A percentile compares a stretch with the other conserved stretches of the same genome.
Evolutionary conservation across 2,113 vertebrate species (phyloP).

Genomic region (Trichomycterus rosablanca): DNA sequence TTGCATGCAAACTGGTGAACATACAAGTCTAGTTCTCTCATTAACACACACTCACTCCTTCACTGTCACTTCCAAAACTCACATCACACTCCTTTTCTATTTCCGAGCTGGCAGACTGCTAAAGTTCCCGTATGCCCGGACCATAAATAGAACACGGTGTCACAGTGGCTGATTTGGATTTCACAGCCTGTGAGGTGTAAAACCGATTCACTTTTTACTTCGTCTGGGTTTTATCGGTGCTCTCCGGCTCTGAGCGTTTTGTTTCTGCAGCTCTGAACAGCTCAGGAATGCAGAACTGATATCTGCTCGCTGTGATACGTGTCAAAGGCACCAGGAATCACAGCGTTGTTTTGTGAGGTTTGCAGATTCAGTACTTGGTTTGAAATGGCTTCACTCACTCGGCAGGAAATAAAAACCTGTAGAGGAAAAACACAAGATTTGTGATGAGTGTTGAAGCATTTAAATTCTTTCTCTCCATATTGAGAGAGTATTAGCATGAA

Average conservation of each 20-base stretch:
- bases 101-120: constrained; percentile 18
- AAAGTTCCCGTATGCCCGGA: constrained; percentile 14
- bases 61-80: constrained; percentile 3
- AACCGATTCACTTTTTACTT: constrained; percentile 18
- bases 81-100: constrained; percentile 1
- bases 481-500: too few species aligned
- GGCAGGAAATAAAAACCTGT: too few species aligned
- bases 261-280: neutral
- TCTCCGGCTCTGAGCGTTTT: constrained; percentile 3
- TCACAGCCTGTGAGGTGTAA: constrained; percentile 32
- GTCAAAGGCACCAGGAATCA: too few species aligned
- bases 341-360: too few species aligned
- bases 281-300: neutral
- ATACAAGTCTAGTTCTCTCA: too few species aligned
- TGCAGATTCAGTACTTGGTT: too few species aligned
- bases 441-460: too few species aligned
- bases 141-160: constrained; percentile 39
- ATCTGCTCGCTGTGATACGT: neutral
- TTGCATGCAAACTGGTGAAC: too few species aligned
- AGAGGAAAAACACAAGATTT: too few species aligned
- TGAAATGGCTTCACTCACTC: too few species aligned
- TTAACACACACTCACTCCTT: neutral
- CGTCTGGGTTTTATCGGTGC: constrained; percentile 8
- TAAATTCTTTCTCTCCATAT: too few species aligned
- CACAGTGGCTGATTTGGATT: constrained; percentile 40